Conservation (phyloP, 1,140 invertebrate species). For the Leptinotarsa undecemlineata region DNA sequence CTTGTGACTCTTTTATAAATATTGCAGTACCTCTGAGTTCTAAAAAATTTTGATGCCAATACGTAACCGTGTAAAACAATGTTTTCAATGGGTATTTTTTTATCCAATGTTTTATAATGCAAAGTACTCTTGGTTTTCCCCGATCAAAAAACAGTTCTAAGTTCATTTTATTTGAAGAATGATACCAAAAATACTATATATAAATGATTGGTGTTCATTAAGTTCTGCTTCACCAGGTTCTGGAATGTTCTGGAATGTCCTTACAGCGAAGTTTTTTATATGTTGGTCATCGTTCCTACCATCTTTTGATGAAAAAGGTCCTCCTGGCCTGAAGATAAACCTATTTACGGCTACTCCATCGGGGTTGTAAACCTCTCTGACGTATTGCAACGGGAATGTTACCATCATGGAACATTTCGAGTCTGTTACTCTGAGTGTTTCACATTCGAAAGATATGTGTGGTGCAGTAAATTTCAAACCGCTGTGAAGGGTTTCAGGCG, state of each 20-base stretch:
- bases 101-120: neutral
- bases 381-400: too few relatives aligned
- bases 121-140: neutral
- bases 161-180: neutral
- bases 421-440: neutral
- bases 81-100: constrained; percentile 1
- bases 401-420: too few relatives aligned
- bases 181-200: neutral
- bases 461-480: neutral
- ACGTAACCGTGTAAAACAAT: neutral
- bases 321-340: too few relatives aligned
- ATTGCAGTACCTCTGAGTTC: neutral
- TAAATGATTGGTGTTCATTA: neutral
- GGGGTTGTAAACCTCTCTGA: too few relatives aligned
- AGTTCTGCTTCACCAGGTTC: neutral
- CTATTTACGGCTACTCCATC: too few relatives aligned
- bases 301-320: too few relatives aligned
- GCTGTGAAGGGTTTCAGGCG: neutral
- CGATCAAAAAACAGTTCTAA: neutral
- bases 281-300: too few relatives aligned
- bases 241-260: neutral
- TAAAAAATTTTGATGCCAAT: neutral
- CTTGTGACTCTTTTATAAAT: too few relatives aligned
- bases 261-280: too few relatives aligned
- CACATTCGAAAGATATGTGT: neutral